Conservation (phyloP, 2,113 vertebrate genomes). For the Rhynchomys soricoides region DNA sequence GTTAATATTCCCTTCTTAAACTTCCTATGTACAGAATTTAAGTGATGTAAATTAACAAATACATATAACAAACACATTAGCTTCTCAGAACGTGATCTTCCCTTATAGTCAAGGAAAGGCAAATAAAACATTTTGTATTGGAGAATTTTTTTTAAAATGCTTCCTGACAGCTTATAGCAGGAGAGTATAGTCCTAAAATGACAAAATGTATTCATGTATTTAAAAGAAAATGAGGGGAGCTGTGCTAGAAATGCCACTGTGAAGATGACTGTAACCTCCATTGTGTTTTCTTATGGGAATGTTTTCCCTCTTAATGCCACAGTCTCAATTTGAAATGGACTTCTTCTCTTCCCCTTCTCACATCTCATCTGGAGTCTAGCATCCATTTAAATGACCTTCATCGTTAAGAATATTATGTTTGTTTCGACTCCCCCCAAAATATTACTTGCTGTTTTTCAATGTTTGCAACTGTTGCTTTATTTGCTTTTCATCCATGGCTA, state of each 20-base stretch:
- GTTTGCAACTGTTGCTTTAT: background rate
- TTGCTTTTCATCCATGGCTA: background rate
- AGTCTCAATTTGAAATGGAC: background rate
- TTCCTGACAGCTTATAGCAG: background rate
- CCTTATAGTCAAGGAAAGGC: background rate
- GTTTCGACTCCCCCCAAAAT: background rate
- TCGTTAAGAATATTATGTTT: background rate
- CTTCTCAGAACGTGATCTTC: background rate
- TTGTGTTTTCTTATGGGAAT: background rate
- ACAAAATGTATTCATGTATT: background rate
- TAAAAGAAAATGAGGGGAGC: background rate
- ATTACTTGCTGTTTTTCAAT: background rate
- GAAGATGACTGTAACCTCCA: background rate
- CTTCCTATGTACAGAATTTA: background rate
- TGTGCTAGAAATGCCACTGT: background rate
- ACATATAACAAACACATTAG: background rate
- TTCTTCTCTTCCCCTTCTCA: background rate
- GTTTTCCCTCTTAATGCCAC: background rate
- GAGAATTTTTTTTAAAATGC: background rate
- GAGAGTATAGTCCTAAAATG: background rate
- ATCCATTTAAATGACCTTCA: background rate
- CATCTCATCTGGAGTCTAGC: background rate
- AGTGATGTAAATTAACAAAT: background rate
- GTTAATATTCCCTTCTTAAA: background rate
- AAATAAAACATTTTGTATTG: background rate